These are phyloP conservation scores for Enteromius mattozi DNA, from an alignment of 2,797 vertebrate species.

Conservation along the genomic window DNA sequence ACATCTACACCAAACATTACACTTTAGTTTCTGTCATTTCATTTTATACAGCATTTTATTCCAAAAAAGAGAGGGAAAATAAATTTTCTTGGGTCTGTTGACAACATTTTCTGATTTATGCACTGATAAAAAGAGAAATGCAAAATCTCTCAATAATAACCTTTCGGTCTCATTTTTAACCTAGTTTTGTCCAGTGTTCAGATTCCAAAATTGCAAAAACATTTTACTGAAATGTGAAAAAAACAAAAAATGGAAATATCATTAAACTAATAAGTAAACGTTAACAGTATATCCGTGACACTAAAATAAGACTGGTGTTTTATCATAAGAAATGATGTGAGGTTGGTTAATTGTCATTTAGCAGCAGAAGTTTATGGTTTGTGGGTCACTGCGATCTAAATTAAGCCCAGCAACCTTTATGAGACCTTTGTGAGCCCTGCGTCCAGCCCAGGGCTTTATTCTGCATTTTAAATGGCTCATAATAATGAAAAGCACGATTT, in stretches of 20 bases:
- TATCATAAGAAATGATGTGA: not conserved
- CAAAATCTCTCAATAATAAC: not conserved
- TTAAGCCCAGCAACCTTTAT: slow-evolving; percentile 25
- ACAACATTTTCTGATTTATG: not conserved
- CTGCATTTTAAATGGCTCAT: slow-evolving; percentile 9
- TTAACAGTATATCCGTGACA: not conserved
- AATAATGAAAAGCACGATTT: not conserved
- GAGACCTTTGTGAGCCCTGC: not conserved
- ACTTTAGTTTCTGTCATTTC: not conserved
- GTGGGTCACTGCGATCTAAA: not conserved
- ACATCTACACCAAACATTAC: not conserved
- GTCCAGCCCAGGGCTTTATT: not conserved
- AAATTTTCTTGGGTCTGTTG: not conserved
- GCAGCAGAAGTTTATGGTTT: not conserved
- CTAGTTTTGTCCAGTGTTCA: not conserved
- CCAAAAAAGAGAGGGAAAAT: not conserved
- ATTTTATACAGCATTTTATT: not conserved
- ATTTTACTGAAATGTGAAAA: not conserved
- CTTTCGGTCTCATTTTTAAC: not conserved
- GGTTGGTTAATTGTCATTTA: not conserved
- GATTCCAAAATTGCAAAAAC: too few relatives aligned
- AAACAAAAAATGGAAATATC: not conserved
- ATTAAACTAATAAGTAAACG: too few relatives aligned
- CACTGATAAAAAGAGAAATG: not conserved
- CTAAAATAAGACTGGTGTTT: not conserved